A percentile compares a stretch with the other conserved stretches of the same genome.
Evolutionary conservation across 1,140 invertebrate genomes (phyloP).

Genomic region (Hyles euphorbiae): DNA sequence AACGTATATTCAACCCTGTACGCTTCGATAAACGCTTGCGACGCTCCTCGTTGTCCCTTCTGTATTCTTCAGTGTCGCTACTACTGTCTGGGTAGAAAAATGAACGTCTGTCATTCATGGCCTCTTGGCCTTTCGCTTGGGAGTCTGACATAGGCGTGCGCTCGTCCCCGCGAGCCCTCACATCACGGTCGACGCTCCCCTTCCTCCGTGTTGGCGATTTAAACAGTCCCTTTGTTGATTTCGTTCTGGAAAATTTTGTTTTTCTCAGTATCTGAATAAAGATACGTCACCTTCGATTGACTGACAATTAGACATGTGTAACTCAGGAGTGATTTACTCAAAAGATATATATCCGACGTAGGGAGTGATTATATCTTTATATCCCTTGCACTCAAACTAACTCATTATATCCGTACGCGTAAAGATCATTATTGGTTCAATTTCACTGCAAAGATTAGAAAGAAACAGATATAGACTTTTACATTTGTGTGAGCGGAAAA

Average conservation of each 20-base stretch:
- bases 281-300: conserved; percentile 7
- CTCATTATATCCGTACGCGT: too few species aligned
- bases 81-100: conserved; percentile 66
- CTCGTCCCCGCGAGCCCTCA: conserved; percentile 53
- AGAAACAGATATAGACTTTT: too few species aligned
- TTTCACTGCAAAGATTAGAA: too few species aligned
- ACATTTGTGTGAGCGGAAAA: too few species aligned
- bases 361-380: too few species aligned
- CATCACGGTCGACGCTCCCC: conserved; percentile 50
- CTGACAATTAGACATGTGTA: not conserved
- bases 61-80: conserved; percentile 66
- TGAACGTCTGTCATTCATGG: conserved; percentile 57
- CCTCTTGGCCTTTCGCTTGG: conserved; percentile 53
- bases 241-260: conserved; percentile 12
- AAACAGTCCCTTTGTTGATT: conserved; percentile 6
- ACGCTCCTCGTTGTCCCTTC: conserved; percentile 53
- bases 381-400: too few species aligned
- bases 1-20: conserved; percentile 40
- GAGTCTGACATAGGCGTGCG: conserved; percentile 60
- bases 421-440: too few species aligned
- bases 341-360: too few species aligned
- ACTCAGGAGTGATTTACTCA: too few species aligned
- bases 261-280: conserved; percentile 1
- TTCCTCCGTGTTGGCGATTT: conserved; percentile 17
- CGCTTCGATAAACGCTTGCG: conserved; percentile 62